A percentile compares a stretch with the other conserved stretches of the same genome.
Evolutionary conservation across 2,888 invertebrate genomes (phyloP).

Genomic region (Ectobius pallidus): DNA sequence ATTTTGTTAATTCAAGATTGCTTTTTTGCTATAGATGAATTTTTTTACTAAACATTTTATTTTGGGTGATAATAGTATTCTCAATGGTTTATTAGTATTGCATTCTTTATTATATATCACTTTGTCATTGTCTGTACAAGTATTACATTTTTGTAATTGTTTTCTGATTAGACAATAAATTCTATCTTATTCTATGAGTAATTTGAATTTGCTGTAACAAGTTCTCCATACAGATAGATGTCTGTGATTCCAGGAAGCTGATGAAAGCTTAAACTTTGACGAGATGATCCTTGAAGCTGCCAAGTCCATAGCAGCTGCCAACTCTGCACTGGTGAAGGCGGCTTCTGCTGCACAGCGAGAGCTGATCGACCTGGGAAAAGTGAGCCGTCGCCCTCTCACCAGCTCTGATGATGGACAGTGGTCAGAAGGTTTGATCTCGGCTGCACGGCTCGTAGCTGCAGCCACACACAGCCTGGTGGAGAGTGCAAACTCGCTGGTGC

Average conservation of each 20-base stretch:
- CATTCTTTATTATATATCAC: too few species aligned
- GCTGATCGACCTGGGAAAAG: slow-evolving; percentile 85
- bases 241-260: slow-evolving; percentile 70
- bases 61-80: too few species aligned
- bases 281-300: slow-evolving; percentile 99
- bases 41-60: too few species aligned
- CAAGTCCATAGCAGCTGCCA: slow-evolving; percentile 96
- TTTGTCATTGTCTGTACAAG: too few species aligned
- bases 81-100: too few species aligned
- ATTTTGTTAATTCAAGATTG: too few species aligned
- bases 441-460: slow-evolving; percentile 94
- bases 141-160: too few species aligned
- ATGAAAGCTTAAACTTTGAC: slow-evolving; percentile 96
- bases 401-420: slow-evolving; percentile 97
- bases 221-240: too few species aligned
- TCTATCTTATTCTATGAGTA: too few species aligned
- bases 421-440: slow-evolving; percentile 96
- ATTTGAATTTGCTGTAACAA: too few species aligned
- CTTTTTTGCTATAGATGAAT: too few species aligned
- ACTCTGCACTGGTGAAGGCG: slow-evolving; percentile 94
- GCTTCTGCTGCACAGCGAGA: slow-evolving; percentile 97
- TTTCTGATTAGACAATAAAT: too few species aligned
- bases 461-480: slow-evolving; percentile 98
- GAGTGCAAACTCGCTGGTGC: slow-evolving; percentile 95
- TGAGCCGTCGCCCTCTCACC: slow-evolving; percentile 78